A percentile compares a stretch with the other conserved stretches of the same genome.
Evolutionary conservation across 2,888 invertebrate species (phyloP).

Genomic region (Ectropis crepuscularia): DNA sequence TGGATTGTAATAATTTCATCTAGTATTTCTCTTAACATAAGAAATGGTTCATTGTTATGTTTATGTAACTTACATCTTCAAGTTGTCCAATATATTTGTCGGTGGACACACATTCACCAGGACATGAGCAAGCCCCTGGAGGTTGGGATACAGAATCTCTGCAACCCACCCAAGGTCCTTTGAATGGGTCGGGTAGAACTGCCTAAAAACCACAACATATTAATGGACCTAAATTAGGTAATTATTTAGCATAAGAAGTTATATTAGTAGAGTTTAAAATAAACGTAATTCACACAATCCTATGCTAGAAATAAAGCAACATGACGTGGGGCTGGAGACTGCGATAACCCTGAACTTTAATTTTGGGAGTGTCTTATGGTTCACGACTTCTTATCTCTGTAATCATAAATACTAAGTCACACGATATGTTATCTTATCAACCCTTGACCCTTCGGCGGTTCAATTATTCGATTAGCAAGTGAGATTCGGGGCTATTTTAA

Average conservation of each 20-base stretch:
- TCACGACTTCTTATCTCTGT: neutral
- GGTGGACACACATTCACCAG: slow-evolving; percentile 88
- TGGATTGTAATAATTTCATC: no score
- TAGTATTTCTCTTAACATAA: no score
- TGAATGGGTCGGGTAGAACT: slow-evolving; percentile 96
- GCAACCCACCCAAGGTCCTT: slow-evolving; percentile 97
- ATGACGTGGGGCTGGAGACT: no score
- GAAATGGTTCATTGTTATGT: no score
- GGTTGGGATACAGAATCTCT: slow-evolving; percentile 94
- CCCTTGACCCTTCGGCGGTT: no score
- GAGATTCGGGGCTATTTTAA: no score
- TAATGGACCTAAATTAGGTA: neutral
- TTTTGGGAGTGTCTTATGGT: neutral
- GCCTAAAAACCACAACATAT: slow-evolving; percentile 79
- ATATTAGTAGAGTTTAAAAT: neutral
- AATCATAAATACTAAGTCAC: neutral
- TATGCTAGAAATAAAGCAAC: neutral
- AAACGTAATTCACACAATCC: neutral
- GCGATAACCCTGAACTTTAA: neutral
- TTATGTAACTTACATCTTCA: slow-evolving; percentile 72
- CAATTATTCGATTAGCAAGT: no score
- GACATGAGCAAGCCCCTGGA: slow-evolving; percentile 88
- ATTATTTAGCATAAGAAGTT: neutral
- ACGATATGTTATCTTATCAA: no score
- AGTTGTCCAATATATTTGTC: slow-evolving; percentile 94